Percentiles rank a stretch among this genome's conserved stretches.
phyloP scores from a whole-genome alignment of 2,797 vertebrate genomes.

The Carcharodon carcharias region DNA sequence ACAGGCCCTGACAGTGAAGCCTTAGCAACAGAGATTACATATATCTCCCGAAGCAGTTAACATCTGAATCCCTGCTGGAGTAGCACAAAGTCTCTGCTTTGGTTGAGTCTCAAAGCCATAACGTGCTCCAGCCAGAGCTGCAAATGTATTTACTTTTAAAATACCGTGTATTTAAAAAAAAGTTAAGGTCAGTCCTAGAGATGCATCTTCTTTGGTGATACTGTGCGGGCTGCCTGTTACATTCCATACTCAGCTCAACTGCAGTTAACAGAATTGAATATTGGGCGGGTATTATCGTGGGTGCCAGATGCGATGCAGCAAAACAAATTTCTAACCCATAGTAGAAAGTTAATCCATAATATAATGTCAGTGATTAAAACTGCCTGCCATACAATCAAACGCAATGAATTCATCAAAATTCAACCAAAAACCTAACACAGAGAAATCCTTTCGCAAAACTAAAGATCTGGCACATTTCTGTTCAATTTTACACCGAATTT shows the following conservation, averaged over 20 bases:
- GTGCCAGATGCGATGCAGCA: not conserved
- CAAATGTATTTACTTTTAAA: not conserved
- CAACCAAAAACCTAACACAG: not conserved
- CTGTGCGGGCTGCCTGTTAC: not conserved
- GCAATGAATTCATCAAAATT: not conserved
- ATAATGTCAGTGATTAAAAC: not conserved
- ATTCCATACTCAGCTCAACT: not conserved
- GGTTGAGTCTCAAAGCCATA: not conserved
- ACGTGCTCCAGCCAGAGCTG: not conserved
- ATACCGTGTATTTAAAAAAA: not conserved
- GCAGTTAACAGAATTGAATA: not conserved
- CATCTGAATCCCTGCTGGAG: not conserved
- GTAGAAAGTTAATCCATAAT: not conserved
- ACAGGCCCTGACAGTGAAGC: not conserved
- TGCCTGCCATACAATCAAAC: not conserved
- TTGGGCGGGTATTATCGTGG: not conserved
- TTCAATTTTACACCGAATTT: not conserved
- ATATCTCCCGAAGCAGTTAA: not conserved
- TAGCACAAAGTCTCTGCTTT: not conserved
- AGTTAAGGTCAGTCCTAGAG: not conserved
- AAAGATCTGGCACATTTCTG: not conserved
- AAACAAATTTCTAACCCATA: not conserved
- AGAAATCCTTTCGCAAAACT: not conserved
- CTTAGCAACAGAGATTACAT: not conserved
- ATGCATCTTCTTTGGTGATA: not conserved